A percentile compares a stretch with the other conserved stretches of the same genome.
Conservation (phyloP, 1,140 invertebrate genomes). For the Drosophila sp. region DNA sequence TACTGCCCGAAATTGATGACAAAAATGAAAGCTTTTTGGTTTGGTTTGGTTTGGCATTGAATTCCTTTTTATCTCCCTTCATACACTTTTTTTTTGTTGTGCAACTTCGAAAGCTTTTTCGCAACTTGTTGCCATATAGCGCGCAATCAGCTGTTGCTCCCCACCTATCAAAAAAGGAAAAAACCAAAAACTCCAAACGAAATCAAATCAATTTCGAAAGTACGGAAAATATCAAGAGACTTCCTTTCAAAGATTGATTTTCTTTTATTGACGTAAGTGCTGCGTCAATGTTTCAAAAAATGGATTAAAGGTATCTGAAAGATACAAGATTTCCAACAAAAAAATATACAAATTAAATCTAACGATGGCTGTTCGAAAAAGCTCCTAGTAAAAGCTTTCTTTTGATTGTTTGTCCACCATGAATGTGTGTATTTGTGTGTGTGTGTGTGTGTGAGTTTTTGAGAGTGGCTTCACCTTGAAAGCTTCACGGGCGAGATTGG, state of each 20-base stretch:
- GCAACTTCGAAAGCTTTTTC: conserved; percentile 78
- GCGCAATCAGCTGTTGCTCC: conserved; percentile 69
- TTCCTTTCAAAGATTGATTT: too few relatives aligned
- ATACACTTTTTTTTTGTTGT: conserved; percentile 17
- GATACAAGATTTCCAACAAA: not conserved
- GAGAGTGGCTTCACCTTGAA: conserved; percentile 52
- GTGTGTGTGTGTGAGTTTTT: not conserved
- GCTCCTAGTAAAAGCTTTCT: conserved; percentile 53
- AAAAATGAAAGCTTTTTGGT: conserved; percentile 40
- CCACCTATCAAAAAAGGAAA: not conserved
- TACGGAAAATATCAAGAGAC: too few relatives aligned
- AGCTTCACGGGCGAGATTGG: conserved; percentile 1
- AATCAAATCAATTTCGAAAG: not conserved
- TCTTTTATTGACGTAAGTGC: too few relatives aligned
- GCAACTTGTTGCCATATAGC: conserved; percentile 73
- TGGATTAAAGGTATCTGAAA: too few relatives aligned
- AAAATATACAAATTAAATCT: not conserved
- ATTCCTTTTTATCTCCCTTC: conserved; percentile 27
- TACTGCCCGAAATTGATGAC: conserved; percentile 52
- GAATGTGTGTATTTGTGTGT: conserved; percentile 18
- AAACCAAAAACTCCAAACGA: not conserved
- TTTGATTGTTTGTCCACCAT: conserved; percentile 20
- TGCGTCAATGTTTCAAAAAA: too few relatives aligned
- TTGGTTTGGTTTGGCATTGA: conserved; percentile 58
- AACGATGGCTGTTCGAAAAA: conserved; percentile 66